phyloP scores from a whole-genome alignment of 2,888 invertebrate species.

The Brachycybe producta region DNA sequence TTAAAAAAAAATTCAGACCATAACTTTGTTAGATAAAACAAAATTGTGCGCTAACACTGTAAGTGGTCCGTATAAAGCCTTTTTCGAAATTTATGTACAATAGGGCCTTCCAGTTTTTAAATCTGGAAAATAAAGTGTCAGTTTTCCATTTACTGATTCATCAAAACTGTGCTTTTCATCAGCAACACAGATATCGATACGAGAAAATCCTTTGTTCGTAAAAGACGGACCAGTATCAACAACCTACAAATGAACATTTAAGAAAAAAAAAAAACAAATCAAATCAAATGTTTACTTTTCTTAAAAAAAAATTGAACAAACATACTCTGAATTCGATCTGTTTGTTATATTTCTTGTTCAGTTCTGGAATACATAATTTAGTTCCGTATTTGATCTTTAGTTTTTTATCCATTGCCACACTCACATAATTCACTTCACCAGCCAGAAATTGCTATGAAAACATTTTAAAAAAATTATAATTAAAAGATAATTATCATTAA shows the following conservation, averaged over 20 bases:
- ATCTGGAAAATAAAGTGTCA: slow-evolving; percentile 13
- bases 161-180: slow-evolving; percentile 17
- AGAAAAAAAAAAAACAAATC: background rate
- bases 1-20: background rate
- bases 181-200: slow-evolving; percentile 15
- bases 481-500: background rate
- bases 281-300: background rate
- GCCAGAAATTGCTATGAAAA: slow-evolving; percentile 6
- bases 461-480: background rate
- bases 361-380: slow-evolving; percentile 15
- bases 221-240: slow-evolving; percentile 15
- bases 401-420: slow-evolving; percentile 17
- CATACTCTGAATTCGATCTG: slow-evolving; percentile 15
- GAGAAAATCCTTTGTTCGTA: slow-evolving; percentile 11
- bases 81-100: too few relatives aligned
- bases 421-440: slow-evolving; percentile 13
- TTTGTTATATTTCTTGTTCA: slow-evolving; percentile 14
- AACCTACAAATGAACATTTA: slow-evolving; percentile 8
- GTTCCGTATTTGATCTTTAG: slow-evolving; percentile 15
- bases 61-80: too few relatives aligned
- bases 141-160: slow-evolving; percentile 15
- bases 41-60: too few relatives aligned
- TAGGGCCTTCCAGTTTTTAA: slow-evolving; percentile 5
- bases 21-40: background rate
- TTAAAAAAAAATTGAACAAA: too few relatives aligned